Conservation (phyloP, 2,888 invertebrate species). For the Lumbricus terrestris region DNA sequence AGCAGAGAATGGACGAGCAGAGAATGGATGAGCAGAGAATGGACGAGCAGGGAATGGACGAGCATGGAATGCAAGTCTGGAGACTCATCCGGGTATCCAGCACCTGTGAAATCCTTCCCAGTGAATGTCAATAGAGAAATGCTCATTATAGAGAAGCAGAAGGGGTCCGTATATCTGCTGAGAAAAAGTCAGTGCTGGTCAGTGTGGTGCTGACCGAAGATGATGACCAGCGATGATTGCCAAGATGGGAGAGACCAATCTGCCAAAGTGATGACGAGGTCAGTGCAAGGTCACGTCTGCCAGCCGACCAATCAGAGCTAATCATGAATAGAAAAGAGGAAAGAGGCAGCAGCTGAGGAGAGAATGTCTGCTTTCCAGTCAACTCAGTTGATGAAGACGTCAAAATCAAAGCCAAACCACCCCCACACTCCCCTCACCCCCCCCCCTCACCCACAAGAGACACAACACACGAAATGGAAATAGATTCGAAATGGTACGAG, state of each 20-base stretch:
- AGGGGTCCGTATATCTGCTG: neutral
- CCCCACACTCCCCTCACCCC: too few relatives aligned
- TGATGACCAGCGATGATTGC: neutral
- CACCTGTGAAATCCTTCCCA: neutral
- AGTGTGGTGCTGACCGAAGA: neutral
- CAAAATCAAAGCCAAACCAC: neutral
- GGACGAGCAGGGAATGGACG: neutral
- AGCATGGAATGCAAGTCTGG: neutral
- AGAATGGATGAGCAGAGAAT: neutral
- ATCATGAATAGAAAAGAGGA: neutral
- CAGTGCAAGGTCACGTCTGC: neutral
- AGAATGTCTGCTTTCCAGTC: neutral
- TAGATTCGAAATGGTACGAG: neutral
- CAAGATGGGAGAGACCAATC: slow-evolving; percentile 3
- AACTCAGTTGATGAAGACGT: neutral
- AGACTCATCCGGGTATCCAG: neutral
- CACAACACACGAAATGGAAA: neutral
- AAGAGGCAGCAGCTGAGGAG: neutral
- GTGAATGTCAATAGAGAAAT: too few relatives aligned
- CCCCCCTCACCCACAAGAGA: neutral
- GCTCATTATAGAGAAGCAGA: neutral
- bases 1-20: neutral
- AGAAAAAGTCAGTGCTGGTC: neutral
- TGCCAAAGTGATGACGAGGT: neutral
- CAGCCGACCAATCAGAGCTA: neutral